Evolutionary conservation across 30 jellyfish, hydroid and myxozoan genomes (phyloP).

Genomic region (Catostylus mosaicus): DNA sequence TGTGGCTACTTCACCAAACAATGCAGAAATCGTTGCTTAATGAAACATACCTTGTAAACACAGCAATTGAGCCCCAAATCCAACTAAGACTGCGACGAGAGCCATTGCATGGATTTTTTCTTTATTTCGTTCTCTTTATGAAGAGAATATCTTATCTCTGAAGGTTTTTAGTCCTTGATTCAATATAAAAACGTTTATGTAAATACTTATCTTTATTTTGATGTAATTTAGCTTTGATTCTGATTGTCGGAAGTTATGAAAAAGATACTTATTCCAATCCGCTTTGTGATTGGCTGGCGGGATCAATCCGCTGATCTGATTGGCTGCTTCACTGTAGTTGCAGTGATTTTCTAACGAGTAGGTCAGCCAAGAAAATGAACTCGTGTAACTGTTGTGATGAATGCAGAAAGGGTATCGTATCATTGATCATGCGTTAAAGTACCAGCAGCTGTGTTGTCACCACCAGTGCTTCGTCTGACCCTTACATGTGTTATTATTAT

Average conservation of each 20-base stretch:
- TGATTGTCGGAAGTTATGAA: no score
- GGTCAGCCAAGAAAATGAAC: not conserved
- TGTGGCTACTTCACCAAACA: no score
- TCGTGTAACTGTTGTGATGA: not conserved
- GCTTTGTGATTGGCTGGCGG: not conserved
- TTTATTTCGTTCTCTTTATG: no score
- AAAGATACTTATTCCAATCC: not conserved
- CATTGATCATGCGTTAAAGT: constrained; percentile 1
- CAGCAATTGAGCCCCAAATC: not conserved
- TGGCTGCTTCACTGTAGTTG: not conserved
- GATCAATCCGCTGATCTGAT: not conserved
- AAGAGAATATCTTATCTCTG: no score
- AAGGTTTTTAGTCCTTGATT: no score
- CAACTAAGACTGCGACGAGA: not conserved
- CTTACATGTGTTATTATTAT: constrained; percentile 2
- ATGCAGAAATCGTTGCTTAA: no score
- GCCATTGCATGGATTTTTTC: no score
- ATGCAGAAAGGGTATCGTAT: not conserved
- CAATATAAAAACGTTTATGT: no score
- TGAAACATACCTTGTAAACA: not conserved
- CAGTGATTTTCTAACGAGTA: not conserved
- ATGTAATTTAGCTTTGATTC: no score
- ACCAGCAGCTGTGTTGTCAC: not conserved
- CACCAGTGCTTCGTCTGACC: constrained; percentile 23
- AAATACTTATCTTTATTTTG: no score